Conservation (phyloP, 2,797 vertebrate genomes). For the Pangasius sanitwongsei region DNA sequence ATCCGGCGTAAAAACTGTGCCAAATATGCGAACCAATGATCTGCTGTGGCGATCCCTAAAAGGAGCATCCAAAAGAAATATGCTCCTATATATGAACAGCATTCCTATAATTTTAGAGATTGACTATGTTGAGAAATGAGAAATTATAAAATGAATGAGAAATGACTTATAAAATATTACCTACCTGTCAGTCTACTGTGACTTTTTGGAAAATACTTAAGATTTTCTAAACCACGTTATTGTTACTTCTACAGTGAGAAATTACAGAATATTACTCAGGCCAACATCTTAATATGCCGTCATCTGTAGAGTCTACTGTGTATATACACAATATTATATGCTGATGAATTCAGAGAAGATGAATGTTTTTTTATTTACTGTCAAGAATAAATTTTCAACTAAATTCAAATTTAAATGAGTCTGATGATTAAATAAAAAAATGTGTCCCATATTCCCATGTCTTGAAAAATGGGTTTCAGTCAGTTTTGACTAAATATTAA, state of each 20-base stretch:
- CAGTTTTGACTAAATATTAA: not conserved
- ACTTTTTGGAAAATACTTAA: not conserved
- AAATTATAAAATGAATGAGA: not conserved
- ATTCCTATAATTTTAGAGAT: not conserved
- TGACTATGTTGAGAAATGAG: not conserved
- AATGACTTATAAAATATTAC: not conserved
- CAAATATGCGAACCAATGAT: too few species aligned
- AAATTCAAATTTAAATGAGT: not conserved
- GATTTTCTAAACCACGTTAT: not conserved
- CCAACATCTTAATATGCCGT: not conserved
- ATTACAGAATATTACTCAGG: not conserved
- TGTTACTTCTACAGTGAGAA: not conserved
- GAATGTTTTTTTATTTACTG: not conserved
- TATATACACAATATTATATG: not conserved
- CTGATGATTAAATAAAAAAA: not conserved
- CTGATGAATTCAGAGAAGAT: not conserved
- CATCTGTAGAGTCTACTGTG: not conserved
- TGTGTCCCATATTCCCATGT: not conserved
- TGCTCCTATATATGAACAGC: too few species aligned
- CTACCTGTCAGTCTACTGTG: not conserved
- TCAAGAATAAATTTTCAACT: not conserved
- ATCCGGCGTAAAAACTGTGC: too few species aligned
- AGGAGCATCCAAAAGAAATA: too few species aligned
- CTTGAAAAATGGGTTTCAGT: not conserved
- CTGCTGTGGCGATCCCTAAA: too few species aligned